These are phyloP conservation scores for Anhinga rufa DNA, from an alignment of 2,113 vertebrate genomes.

Conservation along the genomic window DNA sequence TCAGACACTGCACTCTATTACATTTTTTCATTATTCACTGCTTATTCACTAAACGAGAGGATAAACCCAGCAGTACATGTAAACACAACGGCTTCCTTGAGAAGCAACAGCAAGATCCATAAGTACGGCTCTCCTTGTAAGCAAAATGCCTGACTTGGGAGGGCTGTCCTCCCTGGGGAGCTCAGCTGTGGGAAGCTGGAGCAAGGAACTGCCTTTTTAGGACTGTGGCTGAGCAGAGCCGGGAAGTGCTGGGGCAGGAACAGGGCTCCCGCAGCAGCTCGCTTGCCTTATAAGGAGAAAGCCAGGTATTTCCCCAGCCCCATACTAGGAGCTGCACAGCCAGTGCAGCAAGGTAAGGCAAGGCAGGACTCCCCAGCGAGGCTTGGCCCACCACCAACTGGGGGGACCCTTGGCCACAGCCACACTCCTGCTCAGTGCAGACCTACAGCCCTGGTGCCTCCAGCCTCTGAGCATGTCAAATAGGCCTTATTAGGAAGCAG, in stretches of 20 bases:
- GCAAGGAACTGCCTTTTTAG: constrained; percentile 66
- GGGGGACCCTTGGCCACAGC: neutral
- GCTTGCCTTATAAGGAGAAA: constrained; percentile 43
- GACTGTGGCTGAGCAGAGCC: neutral
- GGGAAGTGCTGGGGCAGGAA: neutral
- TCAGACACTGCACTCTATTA: accelerated
- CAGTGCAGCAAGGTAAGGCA: neutral
- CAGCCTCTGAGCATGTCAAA: neutral
- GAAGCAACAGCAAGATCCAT: neutral
- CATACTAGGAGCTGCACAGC: neutral
- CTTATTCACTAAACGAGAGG: neutral
- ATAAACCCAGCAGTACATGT: neutral
- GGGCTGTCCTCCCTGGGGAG: constrained; percentile 29
- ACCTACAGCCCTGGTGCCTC: neutral
- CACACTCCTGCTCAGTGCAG: neutral
- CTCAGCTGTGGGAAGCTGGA: constrained; percentile 15
- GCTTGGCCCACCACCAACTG: accelerated
- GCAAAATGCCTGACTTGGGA: neutral
- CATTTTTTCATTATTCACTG: neutral
- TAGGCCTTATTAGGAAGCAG: constrained; percentile 29
- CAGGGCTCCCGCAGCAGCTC: neutral
- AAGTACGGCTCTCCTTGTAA: neutral
- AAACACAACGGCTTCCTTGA: neutral
- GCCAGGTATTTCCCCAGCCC: constrained; percentile 13
- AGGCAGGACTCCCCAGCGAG: neutral